Percentiles rank a stretch among this genome's conserved stretches.
Conservation (phyloP, 1,140 invertebrate species). For the Rhagoletis zephyria region DNA sequence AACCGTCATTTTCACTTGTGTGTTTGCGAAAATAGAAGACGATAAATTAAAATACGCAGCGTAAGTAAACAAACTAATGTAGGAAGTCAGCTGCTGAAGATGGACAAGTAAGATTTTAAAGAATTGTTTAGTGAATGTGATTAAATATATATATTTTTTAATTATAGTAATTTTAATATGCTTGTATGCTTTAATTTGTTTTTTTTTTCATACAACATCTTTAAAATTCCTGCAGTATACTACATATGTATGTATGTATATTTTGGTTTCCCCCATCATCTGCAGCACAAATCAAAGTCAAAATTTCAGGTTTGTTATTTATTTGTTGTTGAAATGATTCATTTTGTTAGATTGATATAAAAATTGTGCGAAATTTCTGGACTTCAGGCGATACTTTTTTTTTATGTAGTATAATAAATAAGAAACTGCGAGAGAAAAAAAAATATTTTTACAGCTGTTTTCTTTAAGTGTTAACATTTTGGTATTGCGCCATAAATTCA, state of each 20-base stretch:
- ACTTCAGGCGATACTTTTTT: too few relatives aligned
- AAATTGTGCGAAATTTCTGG: too few relatives aligned
- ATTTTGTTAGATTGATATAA: too few relatives aligned
- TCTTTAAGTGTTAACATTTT: not conserved
- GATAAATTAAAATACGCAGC: not conserved
- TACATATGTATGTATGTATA: too few relatives aligned
- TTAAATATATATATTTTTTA: not conserved
- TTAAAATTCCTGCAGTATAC: too few relatives aligned
- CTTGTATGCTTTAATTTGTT: not conserved
- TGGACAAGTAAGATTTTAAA: not conserved
- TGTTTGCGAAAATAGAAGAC: not conserved
- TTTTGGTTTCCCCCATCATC: constrained; percentile 6
- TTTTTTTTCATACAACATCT: too few relatives aligned
- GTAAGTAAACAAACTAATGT: not conserved
- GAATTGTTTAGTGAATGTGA: not conserved
- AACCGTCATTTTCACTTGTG: not conserved
- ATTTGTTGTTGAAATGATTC: too few relatives aligned
- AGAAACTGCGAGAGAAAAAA: not conserved
- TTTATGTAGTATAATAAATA: too few relatives aligned
- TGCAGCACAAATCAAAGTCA: not conserved
- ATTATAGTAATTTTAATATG: not conserved
- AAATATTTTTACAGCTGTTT: not conserved
- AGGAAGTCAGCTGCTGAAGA: constrained; percentile 7
- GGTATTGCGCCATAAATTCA: not conserved
- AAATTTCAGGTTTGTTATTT: not conserved